Evolutionary conservation across 2,888 invertebrate genomes (phyloP).

Genomic region (Hyles lineata): DNA sequence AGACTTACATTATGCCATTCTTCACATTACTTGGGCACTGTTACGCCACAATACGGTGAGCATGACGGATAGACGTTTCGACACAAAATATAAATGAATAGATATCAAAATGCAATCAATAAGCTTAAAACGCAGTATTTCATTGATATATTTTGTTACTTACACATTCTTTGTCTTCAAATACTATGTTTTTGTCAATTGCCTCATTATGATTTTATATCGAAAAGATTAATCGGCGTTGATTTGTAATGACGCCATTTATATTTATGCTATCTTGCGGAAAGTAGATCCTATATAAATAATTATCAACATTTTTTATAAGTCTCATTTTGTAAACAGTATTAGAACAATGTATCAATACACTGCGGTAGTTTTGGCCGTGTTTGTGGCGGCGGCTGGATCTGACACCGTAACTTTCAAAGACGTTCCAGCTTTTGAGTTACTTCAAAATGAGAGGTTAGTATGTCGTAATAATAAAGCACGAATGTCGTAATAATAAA

Average conservation of each 20-base stretch:
- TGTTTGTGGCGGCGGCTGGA: constrained; percentile 61
- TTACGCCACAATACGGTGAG: too few relatives aligned
- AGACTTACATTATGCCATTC: too few relatives aligned
- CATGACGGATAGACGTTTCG: too few relatives aligned
- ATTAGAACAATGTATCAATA: constrained; percentile 59
- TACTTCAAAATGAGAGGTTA: constrained; percentile 17
- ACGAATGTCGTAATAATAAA: too few relatives aligned
- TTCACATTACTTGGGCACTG: too few relatives aligned
- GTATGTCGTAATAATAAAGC: background rate
- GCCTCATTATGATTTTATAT: constrained; percentile 42
- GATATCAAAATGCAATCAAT: too few relatives aligned
- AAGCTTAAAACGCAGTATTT: too few relatives aligned
- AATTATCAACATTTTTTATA: constrained; percentile 32
- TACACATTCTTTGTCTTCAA: too few relatives aligned
- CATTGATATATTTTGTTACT: too few relatives aligned
- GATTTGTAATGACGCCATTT: constrained; percentile 55
- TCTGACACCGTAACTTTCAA: constrained; percentile 48
- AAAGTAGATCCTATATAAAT: constrained; percentile 49
- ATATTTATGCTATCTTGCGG: constrained; percentile 51
- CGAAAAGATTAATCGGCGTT: constrained; percentile 49
- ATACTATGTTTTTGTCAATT: too few relatives aligned
- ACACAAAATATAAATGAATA: too few relatives aligned
- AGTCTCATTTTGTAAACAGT: constrained; percentile 33
- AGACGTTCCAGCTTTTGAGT: constrained; percentile 1
- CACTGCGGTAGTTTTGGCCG: constrained; percentile 55